phyloP scores from a whole-genome alignment of 2,797 vertebrate genomes.

The Luscinia luscinia region DNA sequence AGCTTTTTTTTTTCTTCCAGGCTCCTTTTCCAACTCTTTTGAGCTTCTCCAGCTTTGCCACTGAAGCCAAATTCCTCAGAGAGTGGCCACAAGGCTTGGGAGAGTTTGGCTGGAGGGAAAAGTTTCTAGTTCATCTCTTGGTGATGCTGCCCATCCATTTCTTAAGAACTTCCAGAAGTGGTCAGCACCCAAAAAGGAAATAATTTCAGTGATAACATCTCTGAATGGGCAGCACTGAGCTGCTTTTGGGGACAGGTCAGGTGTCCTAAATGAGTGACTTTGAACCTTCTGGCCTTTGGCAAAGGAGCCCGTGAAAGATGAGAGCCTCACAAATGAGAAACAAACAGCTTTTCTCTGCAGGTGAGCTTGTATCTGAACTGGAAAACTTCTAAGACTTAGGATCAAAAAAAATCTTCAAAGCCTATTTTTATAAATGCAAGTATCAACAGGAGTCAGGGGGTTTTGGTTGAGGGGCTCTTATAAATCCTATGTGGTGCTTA shows the following conservation, averaged over 20 bases:
- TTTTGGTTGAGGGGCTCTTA: not conserved
- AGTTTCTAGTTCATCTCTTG: not conserved
- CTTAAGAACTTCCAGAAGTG: not conserved
- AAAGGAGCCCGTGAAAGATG: not conserved
- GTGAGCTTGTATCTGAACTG: not conserved
- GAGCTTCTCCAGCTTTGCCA: not conserved
- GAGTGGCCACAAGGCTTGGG: rapidly evolving
- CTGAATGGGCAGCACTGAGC: not conserved
- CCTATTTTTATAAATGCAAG: not conserved
- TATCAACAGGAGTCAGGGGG: not conserved
- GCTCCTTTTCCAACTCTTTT: not conserved
- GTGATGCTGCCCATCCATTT: not conserved
- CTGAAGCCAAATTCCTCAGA: not conserved
- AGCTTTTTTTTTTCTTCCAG: too few species aligned
- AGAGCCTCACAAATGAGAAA: not conserved
- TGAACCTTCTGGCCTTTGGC: not conserved
- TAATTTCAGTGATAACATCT: not conserved
- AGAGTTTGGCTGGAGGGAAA: not conserved
- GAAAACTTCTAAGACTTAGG: not conserved
- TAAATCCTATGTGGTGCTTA: not conserved
- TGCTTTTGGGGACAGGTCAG: not conserved
- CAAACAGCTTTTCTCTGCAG: not conserved
- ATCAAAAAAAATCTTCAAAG: conserved; percentile 12
- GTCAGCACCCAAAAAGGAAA: not conserved
- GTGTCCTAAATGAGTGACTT: not conserved